Evolutionary conservation across 2,888 invertebrate species (phyloP).

Genomic region (Cephus pygmeus): DNA sequence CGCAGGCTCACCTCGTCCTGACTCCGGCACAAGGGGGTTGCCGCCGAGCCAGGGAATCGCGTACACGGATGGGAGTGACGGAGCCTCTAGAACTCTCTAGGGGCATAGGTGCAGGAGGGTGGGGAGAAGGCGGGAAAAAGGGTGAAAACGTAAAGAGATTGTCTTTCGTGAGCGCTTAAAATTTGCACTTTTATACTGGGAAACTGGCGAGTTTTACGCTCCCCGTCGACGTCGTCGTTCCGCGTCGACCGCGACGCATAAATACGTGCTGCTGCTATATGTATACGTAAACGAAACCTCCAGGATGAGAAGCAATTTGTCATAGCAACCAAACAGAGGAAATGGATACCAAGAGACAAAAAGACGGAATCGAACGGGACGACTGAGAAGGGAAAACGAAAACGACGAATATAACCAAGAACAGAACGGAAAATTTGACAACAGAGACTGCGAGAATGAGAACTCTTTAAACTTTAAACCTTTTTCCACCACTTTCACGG

Average conservation of each 20-base stretch:
- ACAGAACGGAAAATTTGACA: too few relatives aligned
- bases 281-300: not conserved
- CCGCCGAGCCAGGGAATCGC: not conserved
- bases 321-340: constrained; percentile 11
- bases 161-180: constrained; percentile 50
- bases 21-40: not conserved
- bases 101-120: not conserved
- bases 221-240: not conserved
- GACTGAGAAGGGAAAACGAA: constrained; percentile 14
- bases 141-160: constrained; percentile 41
- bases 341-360: not conserved
- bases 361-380: not conserved
- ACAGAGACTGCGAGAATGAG: too few relatives aligned
- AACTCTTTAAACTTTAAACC: too few relatives aligned
- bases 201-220: not conserved
- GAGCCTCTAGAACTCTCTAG: not conserved
- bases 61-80: not conserved
- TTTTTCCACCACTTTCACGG: too few relatives aligned
- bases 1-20: constrained; percentile 30
- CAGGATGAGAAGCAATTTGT: not conserved
- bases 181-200: constrained; percentile 52
- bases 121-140: not conserved
- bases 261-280: not conserved
- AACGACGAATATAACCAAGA: constrained; percentile 6
- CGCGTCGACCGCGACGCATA: not conserved